These are phyloP conservation scores for Brachyrhaphis roseni DNA, from an alignment of 2,797 vertebrate species.

Conservation along the genomic window DNA sequence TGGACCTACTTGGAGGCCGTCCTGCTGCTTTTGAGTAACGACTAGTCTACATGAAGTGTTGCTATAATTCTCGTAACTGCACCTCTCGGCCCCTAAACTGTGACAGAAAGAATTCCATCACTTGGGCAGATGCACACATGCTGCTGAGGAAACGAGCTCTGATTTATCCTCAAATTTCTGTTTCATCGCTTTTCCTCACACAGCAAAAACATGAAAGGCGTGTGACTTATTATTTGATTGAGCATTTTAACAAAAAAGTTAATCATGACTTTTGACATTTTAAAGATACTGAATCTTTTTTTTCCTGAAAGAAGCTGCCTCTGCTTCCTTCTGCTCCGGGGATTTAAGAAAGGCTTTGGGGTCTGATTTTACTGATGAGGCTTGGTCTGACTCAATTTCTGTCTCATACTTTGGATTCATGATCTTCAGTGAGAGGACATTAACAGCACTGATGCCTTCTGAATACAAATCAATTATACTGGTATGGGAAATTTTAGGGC, in stretches of 20 bases:
- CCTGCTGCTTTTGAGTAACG: constrained; percentile 73
- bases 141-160: constrained; percentile 28
- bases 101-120: constrained; percentile 79
- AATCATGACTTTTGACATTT: constrained; percentile 19
- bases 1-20: constrained; percentile 68
- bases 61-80: constrained; percentile 77
- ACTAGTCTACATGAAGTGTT: constrained; percentile 64
- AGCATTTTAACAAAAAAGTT: constrained; percentile 32
- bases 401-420: constrained; percentile 26
- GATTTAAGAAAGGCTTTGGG: constrained; percentile 33
- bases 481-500: neutral
- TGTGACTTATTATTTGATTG: constrained; percentile 41
- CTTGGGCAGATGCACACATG: constrained; percentile 49
- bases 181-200: constrained; percentile 52
- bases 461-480: constrained; percentile 19
- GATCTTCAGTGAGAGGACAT: constrained; percentile 9
- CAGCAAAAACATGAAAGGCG: constrained; percentile 49
- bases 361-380: constrained; percentile 17
- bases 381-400: constrained; percentile 13
- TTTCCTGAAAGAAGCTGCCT: constrained; percentile 14
- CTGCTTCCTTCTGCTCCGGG: neutral
- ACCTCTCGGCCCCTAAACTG: constrained; percentile 68
- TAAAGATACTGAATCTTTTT: constrained; percentile 22
- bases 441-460: neutral
- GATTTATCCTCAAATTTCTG: constrained; percentile 56